Evolutionary conservation across 2,797 vertebrate species (phyloP), one percentile per base, ranked within the genome.

Genomic region (Geotrypetes seraphini): DNA sequence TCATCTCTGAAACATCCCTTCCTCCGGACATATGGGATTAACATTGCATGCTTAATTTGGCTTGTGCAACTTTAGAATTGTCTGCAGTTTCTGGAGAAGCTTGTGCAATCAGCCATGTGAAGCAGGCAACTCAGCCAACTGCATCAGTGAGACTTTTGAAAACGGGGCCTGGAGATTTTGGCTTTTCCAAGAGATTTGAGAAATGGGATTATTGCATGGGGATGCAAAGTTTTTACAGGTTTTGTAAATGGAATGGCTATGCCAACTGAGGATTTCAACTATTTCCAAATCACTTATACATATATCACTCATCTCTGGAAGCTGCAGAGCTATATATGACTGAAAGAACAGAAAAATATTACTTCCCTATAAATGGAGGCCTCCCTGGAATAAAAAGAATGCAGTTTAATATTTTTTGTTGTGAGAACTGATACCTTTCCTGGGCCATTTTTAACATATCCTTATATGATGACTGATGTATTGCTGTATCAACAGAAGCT

Each of bases 391-490:
- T 25, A 30, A 13, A 18, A 43, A 43, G 40, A 43, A 43, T 43
- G 32, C 17, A 10, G 40, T 43, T 36, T 43, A n/a, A n/a, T n/a
- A n/a, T 43, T 43, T 43, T 30, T 30, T 23, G 43, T 43, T 43
- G 5, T 25, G n/a, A 41, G 40, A 24, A 43, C 30, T 18, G 31
- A 35, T 43, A 43, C 40, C 40, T 30, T 16, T 30, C 20, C 32
- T 23, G 33, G 30, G 32, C 29, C 27, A 15, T 40, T 36, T n/a
- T 33, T 35, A 29, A 32, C 28, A 43, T 25, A 35, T 35, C 32
- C 17, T 14, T 17, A 13, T 43, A 35, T n/a, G 40, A 43, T 31
- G 40, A 43, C 33, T 35, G 40, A 43, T 24, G 40, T 20, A 20
- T 8, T 21, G 14, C 21, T 15, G 29, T 21, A 22, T 43, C 32